Conservation (phyloP, 2,888 invertebrate species). For the Keiferia lycopersicella region DNA sequence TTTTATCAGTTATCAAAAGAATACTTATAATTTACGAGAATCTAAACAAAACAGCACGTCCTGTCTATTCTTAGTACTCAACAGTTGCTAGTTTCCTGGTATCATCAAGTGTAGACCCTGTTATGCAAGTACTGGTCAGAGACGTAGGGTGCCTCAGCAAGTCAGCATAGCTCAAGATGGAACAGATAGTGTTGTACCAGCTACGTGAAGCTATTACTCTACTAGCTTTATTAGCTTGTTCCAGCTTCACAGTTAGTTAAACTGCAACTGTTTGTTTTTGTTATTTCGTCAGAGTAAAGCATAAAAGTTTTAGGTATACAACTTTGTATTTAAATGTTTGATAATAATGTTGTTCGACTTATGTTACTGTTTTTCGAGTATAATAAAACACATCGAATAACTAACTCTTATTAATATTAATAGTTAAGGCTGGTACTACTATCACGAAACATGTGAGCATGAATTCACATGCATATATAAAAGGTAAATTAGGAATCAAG, state of each 20-base stretch:
- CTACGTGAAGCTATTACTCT: conserved; percentile 29
- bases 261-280: conserved; percentile 18
- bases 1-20: too few relatives aligned
- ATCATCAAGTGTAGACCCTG: conserved; percentile 3
- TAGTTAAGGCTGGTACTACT: too few relatives aligned
- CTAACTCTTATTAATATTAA: too few relatives aligned
- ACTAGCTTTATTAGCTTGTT: conserved; percentile 33
- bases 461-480: too few relatives aligned
- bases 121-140: background rate
- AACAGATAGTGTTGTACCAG: conserved; percentile 8
- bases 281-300: background rate
- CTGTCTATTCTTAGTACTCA: background rate
- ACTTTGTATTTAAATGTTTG: too few relatives aligned
- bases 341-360: too few relatives aligned
- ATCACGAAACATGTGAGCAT: background rate
- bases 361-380: too few relatives aligned
- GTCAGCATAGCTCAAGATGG: conserved; percentile 11
- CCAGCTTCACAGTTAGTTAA: conserved; percentile 30
- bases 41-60: background rate
- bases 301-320: too few relatives aligned
- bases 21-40: background rate
- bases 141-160: conserved; percentile 9
- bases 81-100: conserved; percentile 8
- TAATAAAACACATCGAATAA: too few relatives aligned
- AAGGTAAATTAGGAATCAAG: conserved; percentile 18